Base-by-base conservation (phyloP, 1,140 invertebrate genomes). In the Physella acuta region DNA sequence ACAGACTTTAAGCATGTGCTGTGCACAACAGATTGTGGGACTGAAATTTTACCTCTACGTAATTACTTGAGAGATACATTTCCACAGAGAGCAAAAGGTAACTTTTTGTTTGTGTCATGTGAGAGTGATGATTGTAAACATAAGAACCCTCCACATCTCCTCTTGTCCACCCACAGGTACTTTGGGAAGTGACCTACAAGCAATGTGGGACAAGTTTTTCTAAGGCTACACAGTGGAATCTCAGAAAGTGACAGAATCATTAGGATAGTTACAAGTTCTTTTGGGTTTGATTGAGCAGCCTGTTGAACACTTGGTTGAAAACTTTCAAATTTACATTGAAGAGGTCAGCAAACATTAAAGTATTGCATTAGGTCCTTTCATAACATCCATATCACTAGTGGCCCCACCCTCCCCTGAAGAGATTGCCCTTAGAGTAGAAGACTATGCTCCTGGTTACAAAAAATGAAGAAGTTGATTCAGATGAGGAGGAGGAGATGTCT, bases 201-300 rank as follows among this genome's bases (percentile, higher is more conserved):
- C 55, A 28, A 77, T 80, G 75, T 71, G 78, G 62, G 63, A 60
- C 5, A 44, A 56, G 51, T 73, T 68, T 58, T 59, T 61, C 16
- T 56, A 74, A 37, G 74, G 74, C 24, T 63, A 74, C 24, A 53
- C n/a, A n/a, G n/a, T n/a, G n/a, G n/a, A n/a, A n/a, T n/a, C n/a
- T n/a, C n/a, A n/a, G n/a, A n/a, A n/a, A n/a, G n/a, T n/a, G n/a
- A n/a, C n/a, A n/a, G n/a, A n/a, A n/a, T n/a, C n/a, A n/a, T n/a
- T n/a, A n/a, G 76, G 72, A 8, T 67, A 61, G 37, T 34, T 76
- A n/a, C 76, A 78, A 36, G 65, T 80, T 36, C 77, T 76, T 3
- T 66, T 81, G 55, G 80, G 76, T 58, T 65, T 72, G 70, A 78
- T 79, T 70, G 73, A 75, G 31, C 76, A 75, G 70, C 55, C 71